These are phyloP conservation scores for Stigmatopora nigra DNA, from an alignment of 2,113 vertebrate genomes.

Conservation along the genomic window DNA sequence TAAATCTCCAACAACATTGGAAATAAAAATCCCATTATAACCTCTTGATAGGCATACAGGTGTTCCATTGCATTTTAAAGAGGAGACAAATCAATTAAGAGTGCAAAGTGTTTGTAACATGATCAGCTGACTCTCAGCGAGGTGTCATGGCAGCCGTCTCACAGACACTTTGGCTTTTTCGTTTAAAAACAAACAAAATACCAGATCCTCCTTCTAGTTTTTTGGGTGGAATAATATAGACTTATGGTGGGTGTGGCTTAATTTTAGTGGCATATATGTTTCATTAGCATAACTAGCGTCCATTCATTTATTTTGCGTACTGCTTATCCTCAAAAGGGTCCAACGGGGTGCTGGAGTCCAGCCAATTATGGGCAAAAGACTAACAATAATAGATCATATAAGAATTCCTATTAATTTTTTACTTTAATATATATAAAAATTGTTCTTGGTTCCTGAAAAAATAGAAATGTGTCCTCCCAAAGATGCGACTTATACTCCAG, in stretches of 20 bases:
- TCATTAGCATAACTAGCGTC: too few species aligned
- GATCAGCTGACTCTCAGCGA: not conserved
- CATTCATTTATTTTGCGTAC: too few species aligned
- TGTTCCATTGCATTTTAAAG: not conserved
- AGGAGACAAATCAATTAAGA: not conserved
- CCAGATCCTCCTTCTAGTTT: not conserved
- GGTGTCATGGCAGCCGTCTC: not conserved
- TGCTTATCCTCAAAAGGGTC: too few species aligned
- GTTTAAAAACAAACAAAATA: not conserved
- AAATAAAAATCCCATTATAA: not conserved
- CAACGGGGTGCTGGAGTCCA: too few species aligned
- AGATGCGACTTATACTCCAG: too few species aligned
- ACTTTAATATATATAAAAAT: too few species aligned
- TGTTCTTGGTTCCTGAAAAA: too few species aligned
- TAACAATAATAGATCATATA: too few species aligned
- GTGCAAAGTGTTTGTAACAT: not conserved
- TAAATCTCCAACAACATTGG: not conserved
- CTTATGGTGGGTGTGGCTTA: not conserved
- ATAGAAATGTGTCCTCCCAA: too few species aligned
- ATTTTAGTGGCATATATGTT: slow-evolving; percentile 10
- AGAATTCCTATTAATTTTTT: too few species aligned
- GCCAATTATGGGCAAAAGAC: too few species aligned
- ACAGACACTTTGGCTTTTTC: not conserved
- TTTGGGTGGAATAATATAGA: slow-evolving; percentile 1
- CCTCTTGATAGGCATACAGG: not conserved